These are phyloP conservation scores for Morpho deidamia DNA, from an alignment of 2,888 invertebrate genomes.

Conservation along the genomic window DNA sequence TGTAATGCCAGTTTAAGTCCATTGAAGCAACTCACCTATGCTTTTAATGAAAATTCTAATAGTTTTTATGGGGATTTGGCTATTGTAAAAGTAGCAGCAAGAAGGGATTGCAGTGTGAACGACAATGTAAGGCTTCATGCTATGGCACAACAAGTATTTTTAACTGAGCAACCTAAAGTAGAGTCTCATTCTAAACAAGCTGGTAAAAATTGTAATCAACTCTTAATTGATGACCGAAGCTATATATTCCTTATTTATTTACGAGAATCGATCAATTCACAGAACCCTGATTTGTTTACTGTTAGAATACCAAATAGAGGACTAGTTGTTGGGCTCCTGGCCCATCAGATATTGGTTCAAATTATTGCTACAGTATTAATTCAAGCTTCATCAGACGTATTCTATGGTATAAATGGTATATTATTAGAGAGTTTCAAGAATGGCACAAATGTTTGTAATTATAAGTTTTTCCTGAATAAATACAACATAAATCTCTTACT, in stretches of 20 bases:
- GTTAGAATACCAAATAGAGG: slow-evolving; percentile 92
- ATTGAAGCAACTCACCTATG: slow-evolving; percentile 91
- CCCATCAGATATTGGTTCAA: slow-evolving; percentile 95
- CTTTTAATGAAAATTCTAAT: slow-evolving; percentile 94
- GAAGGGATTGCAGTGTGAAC: slow-evolving; percentile 90
- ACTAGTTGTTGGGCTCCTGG: slow-evolving; percentile 91
- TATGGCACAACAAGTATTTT: slow-evolving; percentile 91
- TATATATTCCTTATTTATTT: slow-evolving; percentile 93
- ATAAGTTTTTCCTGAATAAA: slow-evolving; percentile 73
- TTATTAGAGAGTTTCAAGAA: slow-evolving; percentile 72
- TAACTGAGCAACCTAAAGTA: slow-evolving; percentile 74
- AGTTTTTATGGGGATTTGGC: slow-evolving; percentile 96
- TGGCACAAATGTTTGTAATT: slow-evolving; percentile 60
- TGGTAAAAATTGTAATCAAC: slow-evolving; percentile 58
- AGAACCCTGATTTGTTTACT: slow-evolving; percentile 87
- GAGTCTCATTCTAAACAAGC: slow-evolving; percentile 53
- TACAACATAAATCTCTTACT: slow-evolving; percentile 84
- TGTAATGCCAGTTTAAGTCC: slow-evolving; percentile 92
- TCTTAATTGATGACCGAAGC: slow-evolving; percentile 87
- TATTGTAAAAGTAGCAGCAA: slow-evolving; percentile 95
- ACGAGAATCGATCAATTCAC: slow-evolving; percentile 82
- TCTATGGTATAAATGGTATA: slow-evolving; percentile 81
- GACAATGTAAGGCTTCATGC: slow-evolving; percentile 92
- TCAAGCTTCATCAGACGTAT: slow-evolving; percentile 82
- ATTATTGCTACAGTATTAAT: slow-evolving; percentile 92